Percentiles rank a stretch among this genome's conserved stretches.
phyloP scores from a whole-genome alignment of 1,140 invertebrate genomes.

The Dinothrombium tinctorium region DNA sequence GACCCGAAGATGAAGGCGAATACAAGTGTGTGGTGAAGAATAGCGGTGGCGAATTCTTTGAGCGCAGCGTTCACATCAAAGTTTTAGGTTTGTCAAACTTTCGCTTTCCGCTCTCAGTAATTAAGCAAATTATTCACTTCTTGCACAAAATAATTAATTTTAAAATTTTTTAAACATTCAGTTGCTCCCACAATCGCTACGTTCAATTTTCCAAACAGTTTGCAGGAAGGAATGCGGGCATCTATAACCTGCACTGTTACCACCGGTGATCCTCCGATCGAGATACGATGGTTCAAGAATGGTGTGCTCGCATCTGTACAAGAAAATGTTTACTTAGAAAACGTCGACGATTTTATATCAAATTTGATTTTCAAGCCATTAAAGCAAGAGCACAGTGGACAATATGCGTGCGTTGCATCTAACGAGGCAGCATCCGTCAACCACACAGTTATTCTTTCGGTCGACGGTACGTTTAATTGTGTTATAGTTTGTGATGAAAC shows the following conservation, averaged over 20 bases:
- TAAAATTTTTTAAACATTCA: no score
- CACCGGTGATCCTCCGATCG: slow-evolving; percentile 32
- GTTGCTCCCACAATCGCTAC: slow-evolving; percentile 20
- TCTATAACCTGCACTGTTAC: slow-evolving; percentile 59
- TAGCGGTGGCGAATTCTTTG: slow-evolving; percentile 1
- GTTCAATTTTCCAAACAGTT: slow-evolving; percentile 32
- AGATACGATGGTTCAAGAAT: slow-evolving; percentile 16
- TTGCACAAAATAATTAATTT: no score
- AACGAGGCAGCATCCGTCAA: slow-evolving; percentile 35
- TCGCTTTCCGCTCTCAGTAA: no score
- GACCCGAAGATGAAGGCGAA: slow-evolving; percentile 56
- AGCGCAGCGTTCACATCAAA: slow-evolving; percentile 5
- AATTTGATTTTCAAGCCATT: slow-evolving; percentile 14
- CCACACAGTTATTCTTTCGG: slow-evolving; percentile 34
- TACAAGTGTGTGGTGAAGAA: slow-evolving; percentile 32
- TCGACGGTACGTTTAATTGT: slow-evolving; percentile 44
- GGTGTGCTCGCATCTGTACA: neutral
- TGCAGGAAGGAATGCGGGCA: slow-evolving; percentile 47
- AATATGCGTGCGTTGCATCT: slow-evolving; percentile 35
- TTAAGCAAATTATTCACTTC: no score
- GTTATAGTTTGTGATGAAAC: no score
- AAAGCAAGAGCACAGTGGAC: slow-evolving; percentile 33
- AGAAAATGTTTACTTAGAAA: neutral
- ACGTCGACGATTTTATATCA: slow-evolving; percentile 3
- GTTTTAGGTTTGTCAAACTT: slow-evolving; percentile 8